Evolutionary conservation across 1,140 invertebrate genomes (phyloP), one percentile per base, ranked within the genome.

Genomic region (Platorchestia sp.): DNA sequence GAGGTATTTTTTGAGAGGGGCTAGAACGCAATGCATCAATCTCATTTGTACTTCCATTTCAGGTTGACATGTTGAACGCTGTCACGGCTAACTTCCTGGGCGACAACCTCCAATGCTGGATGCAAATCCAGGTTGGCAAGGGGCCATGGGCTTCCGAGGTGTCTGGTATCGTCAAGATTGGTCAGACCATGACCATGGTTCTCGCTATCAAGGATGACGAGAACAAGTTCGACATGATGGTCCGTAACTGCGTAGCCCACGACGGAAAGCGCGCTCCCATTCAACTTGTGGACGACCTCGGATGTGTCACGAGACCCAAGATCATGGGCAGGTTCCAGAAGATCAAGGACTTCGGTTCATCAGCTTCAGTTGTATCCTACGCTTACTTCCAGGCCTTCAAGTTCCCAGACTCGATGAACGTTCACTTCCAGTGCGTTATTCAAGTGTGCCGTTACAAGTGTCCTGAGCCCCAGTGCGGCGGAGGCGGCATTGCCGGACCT

Each of bases 381-480:
- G 99, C 99, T 1, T 99, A 99, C 97, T 99, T 99, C 98, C 97
- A 97, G 95, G 99, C 99, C 0, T 99, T 99, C 97, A 99, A 99
- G 97, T 99, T 99, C 98, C 99, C 99, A 0, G 99, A 99, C 97
- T 99, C 98, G 27, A 99, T 99, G 99, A 99, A 99, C 97, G 99
- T 99, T 0, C 99, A 99, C 97, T 99, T 99, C 98, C 99, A 99
- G 97, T 99, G 99, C 97, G 98, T 99, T 0, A 99, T 99, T 96
- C 99, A 99, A 97, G 99, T 99, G 1, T 99, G 99, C 96, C 98
- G 99, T 95, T 99, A 99, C 97, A 98, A 99, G 97, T 99, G 99
- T 97, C 99, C 99, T 0, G 99, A 99, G 96, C 99, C 98, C 0
- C 99, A 99, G 97, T 99, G 98, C 97, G 98, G 98, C 27, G 93